These are phyloP conservation scores for Hemiprocne comata DNA, from an alignment of 2,113 vertebrate genomes.

Conservation along the genomic window DNA sequence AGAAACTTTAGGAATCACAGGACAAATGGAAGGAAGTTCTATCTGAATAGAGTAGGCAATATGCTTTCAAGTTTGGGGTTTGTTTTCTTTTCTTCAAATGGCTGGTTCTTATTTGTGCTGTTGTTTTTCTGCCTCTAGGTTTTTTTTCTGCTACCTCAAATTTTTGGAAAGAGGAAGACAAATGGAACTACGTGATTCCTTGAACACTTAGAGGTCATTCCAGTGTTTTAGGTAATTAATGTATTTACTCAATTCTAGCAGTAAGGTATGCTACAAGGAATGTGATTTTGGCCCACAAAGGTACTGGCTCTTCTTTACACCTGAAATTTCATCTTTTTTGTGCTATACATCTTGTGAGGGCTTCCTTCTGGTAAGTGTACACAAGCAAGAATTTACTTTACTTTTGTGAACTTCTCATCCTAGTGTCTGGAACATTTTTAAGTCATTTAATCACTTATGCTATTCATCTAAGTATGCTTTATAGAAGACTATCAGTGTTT, in stretches of 20 bases:
- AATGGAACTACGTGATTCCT: background rate
- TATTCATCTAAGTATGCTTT: background rate
- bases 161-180: background rate
- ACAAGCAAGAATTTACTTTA: background rate
- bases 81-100: too few species aligned
- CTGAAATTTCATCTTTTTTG: background rate
- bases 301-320: background rate
- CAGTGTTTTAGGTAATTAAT: background rate
- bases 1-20: background rate
- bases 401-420: background rate
- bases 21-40: background rate
- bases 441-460: background rate
- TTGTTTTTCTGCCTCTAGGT: conserved; percentile 6
- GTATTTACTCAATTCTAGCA: background rate
- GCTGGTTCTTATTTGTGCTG: background rate
- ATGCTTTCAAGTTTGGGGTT: background rate
- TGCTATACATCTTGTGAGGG: background rate
- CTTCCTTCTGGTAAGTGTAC: background rate
- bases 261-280: background rate
- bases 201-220: conserved; percentile 14
- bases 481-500: background rate
- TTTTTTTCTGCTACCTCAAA: conserved; percentile 17
- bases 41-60: background rate
- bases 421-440: background rate
- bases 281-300: background rate